Percentiles rank a stretch among this genome's conserved stretches.
Evolutionary conservation across 2,113 vertebrate genomes (phyloP).

Genomic region (Ceyx cyanopectus): DNA sequence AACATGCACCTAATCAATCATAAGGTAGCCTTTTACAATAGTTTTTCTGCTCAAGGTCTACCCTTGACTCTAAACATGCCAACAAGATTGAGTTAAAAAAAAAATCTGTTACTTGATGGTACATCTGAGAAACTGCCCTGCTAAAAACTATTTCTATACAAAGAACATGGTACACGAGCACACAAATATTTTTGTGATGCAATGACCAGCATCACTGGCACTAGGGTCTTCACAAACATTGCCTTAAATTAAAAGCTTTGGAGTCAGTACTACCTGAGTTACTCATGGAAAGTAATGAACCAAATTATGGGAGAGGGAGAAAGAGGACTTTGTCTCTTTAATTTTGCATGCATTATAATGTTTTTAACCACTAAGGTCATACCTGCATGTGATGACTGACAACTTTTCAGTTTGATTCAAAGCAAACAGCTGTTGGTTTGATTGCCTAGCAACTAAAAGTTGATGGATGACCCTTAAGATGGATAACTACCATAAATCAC

Average conservation of each 20-base stretch:
- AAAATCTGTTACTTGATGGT: background rate
- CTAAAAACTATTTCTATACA: background rate
- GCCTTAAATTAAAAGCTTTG: background rate
- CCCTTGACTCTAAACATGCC: background rate
- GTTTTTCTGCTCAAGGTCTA: background rate
- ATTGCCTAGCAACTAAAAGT: conserved; percentile 96
- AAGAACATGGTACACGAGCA: background rate
- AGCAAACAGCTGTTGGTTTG: conserved; percentile 97
- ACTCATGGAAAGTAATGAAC: background rate
- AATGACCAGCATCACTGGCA: background rate
- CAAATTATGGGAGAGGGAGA: background rate
- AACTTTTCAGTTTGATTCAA: conserved; percentile 87
- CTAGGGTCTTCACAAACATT: background rate
- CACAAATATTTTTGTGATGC: background rate
- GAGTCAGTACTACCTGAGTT: background rate
- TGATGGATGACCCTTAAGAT: conserved; percentile 97
- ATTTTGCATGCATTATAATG: conserved; percentile 76
- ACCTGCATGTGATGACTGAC: conserved; percentile 88
- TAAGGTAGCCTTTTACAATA: background rate
- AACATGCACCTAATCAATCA: background rate
- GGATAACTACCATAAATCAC: conserved; percentile 99
- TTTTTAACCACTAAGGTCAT: conserved; percentile 81
- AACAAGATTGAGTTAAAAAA: background rate
- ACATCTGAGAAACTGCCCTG: background rate
- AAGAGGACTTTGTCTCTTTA: conserved; percentile 66